Evolutionary conservation across 2,797 vertebrate genomes (phyloP).

Genomic region (Lophotriccus pileatus): DNA sequence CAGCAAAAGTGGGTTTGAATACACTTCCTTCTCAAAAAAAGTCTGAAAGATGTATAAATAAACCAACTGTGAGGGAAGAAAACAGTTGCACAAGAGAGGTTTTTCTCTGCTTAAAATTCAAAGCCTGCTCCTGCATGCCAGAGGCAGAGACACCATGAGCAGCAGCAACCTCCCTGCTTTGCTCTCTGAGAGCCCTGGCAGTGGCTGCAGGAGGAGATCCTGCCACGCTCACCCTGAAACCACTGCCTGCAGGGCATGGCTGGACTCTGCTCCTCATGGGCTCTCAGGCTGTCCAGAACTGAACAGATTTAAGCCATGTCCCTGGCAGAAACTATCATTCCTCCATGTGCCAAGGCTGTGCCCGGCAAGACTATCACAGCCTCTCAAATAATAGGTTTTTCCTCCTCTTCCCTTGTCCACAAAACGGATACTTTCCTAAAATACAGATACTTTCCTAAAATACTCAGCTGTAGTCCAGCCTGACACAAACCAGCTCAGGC

Average conservation of each 20-base stretch:
- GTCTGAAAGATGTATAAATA: neutral
- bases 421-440: neutral
- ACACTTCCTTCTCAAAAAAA: neutral
- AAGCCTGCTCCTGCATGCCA: neutral
- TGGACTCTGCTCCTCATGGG: neutral
- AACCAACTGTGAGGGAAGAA: neutral
- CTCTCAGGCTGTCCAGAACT: neutral
- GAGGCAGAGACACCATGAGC: neutral
- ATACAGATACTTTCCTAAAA: neutral
- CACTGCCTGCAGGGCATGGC: neutral
- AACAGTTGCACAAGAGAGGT: neutral
- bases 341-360: neutral
- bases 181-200: neutral
- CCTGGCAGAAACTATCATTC: neutral
- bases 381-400: neutral
- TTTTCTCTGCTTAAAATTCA: neutral
- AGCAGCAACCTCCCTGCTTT: neutral
- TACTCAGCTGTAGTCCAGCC: neutral
- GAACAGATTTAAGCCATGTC: neutral
- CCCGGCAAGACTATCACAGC: neutral
- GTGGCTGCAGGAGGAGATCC: neutral
- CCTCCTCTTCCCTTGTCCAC: neutral
- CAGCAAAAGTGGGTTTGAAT: neutral
- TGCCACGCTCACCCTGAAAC: rapidly evolving
- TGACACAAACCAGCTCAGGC: neutral